Percentiles rank a stretch among this genome's conserved stretches.
These are phyloP conservation scores for Dipodomys merriami DNA, from an alignment of 2,113 vertebrate species.

Conservation along the genomic window DNA sequence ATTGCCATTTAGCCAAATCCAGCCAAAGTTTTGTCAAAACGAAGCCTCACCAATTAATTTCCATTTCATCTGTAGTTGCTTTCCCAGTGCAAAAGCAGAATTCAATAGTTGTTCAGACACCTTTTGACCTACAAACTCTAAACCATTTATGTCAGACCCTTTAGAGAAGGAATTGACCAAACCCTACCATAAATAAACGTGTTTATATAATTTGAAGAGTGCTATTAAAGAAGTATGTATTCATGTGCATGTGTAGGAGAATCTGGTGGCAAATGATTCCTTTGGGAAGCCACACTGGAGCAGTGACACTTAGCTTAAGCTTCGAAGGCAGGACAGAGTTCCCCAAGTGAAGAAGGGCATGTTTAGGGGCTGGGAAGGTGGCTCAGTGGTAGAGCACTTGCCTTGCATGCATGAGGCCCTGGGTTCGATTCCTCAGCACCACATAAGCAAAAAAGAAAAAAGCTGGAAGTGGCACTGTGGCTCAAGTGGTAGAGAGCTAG, in stretches of 20 bases:
- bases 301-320: background rate
- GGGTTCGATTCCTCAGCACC: no score
- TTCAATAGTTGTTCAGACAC: background rate
- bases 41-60: background rate
- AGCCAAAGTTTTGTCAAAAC: background rate
- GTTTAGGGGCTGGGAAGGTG: no score
- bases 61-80: background rate
- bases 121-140: background rate
- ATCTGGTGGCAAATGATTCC: background rate
- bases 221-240: background rate
- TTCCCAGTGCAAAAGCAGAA: background rate
- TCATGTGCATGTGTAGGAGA: background rate
- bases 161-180: background rate
- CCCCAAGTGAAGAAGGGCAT: background rate
- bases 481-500: no score
- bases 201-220: background rate
- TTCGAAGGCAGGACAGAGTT: background rate
- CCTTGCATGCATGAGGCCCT: no score
- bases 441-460: no score
- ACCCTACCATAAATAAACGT: background rate
- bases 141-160: background rate
- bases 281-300: background rate
- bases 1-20: background rate
- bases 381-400: no score
- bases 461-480: no score